Evolutionary conservation across 2,888 invertebrate species (phyloP), one percentile per base, ranked within the genome.

Genomic region (Hyposoter dolosus): DNA sequence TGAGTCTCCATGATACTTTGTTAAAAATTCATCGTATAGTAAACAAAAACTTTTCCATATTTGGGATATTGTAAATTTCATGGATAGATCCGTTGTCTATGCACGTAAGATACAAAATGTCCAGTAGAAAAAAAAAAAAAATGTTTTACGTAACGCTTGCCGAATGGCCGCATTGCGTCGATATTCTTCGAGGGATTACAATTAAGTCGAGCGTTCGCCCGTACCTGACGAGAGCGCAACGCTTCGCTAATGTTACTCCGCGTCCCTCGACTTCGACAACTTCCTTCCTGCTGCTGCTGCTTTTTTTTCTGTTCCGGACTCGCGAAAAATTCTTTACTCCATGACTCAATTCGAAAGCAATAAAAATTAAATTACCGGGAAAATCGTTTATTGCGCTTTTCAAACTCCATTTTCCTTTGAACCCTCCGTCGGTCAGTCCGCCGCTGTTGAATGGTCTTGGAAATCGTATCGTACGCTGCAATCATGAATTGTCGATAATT

Each of bases 131-230:
- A 85, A 82, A 79, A 85, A 82, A 82, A 74, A 32, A 43, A 45
- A 53, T 72, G 40, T 69, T 80, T 82, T 79, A 71, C 69, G 79
- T 71, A 85, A 85, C 85, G 85, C 69, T 82, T 82, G 56, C 50
- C 35, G 78, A 60, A 72, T 32, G 47, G 56, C 72, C 69, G 75
- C 56, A 53, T 63, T 69, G 68, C 82, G 78, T 79, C 82, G 79
- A 85, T 85, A 85, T 69, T 85, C 79, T 82, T 85, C 79, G 82
- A 85, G 78, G 82, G 79, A 75, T 78, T 85, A 71, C 82, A 82
- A 85, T 79, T 56, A 79, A 71, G 79, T 76, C 69, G 82, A 79
- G 69, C 75, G 71, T 75, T 79, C 79, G 85, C 43, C 69, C 82
- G 79, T 82, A 53, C 43, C 75, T 76, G 82, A 80, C 77, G 74